Conservation (phyloP, 2,113 vertebrate species). For the Microcebus tavaratra region DNA sequence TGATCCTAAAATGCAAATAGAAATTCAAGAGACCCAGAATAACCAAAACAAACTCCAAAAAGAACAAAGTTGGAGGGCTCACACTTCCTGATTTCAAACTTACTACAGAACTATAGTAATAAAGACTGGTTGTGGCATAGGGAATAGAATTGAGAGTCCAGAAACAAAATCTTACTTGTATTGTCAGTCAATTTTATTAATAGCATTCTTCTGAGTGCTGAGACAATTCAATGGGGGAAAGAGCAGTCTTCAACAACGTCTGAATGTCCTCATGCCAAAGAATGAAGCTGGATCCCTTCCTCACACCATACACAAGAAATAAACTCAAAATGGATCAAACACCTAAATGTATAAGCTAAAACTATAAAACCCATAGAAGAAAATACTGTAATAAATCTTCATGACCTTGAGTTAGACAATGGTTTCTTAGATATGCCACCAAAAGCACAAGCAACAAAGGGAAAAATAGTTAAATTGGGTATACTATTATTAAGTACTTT, state of each 20-base stretch:
- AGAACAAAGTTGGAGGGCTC: not conserved
- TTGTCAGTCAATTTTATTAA: not conserved
- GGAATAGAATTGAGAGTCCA: not conserved
- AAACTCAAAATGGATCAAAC: not conserved
- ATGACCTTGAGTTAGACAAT: not conserved
- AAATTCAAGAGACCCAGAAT: not conserved
- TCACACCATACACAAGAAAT: not conserved
- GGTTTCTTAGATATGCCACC: not conserved
- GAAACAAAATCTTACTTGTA: not conserved
- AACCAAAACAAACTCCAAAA: not conserved
- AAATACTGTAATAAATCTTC: not conserved
- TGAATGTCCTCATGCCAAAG: not conserved
- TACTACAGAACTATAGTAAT: not conserved
- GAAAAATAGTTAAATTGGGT: not conserved
- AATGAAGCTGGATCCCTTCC: not conserved
- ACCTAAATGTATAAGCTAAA: not conserved
- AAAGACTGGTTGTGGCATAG: not conserved
- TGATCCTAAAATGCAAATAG: not conserved
- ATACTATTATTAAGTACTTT: not conserved
- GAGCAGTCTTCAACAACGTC: not conserved
- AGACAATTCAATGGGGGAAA: not conserved
- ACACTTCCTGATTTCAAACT: not conserved
- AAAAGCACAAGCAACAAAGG: not conserved
- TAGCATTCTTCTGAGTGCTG: not conserved
- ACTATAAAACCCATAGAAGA: not conserved